A percentile compares a stretch with the other conserved stretches of the same genome.
phyloP scores from a whole-genome alignment of 2,113 vertebrate genomes.

The Vulpes vulpes region DNA sequence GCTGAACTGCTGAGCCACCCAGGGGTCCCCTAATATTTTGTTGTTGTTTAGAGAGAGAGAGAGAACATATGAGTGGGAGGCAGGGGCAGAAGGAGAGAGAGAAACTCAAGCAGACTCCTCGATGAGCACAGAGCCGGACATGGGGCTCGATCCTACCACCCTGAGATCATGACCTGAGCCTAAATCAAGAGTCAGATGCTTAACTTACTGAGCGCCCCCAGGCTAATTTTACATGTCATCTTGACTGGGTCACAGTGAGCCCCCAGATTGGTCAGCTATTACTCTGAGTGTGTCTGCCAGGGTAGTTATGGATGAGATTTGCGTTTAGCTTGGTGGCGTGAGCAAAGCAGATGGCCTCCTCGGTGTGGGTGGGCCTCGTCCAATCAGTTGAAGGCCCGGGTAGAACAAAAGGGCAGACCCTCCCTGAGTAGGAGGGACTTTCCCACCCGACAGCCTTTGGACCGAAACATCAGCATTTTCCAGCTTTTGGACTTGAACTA shows the following conservation, averaged over 20 bases:
- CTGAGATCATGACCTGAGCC: too few relatives aligned
- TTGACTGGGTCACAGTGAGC: background rate
- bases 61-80: too few relatives aligned
- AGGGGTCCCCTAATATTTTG: too few relatives aligned
- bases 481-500: background rate
- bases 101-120: too few relatives aligned
- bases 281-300: background rate
- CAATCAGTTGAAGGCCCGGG: background rate
- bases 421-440: accelerated
- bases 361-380: background rate
- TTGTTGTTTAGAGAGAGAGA: too few relatives aligned
- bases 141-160: too few relatives aligned
- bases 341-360: background rate
- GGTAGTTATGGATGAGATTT: background rate
- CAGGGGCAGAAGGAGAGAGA: too few relatives aligned
- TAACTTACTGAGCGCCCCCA: too few relatives aligned
- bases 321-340: accelerated
- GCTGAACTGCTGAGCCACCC: too few relatives aligned
- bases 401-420: accelerated
- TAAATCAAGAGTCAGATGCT: too few relatives aligned
- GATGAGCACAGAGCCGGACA: too few relatives aligned
- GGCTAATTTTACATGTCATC: background rate
- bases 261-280: accelerated
- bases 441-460: accelerated
- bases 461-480: accelerated